phyloP scores from a whole-genome alignment of 2,113 vertebrate species.

The Mirounga angustirostris region DNA sequence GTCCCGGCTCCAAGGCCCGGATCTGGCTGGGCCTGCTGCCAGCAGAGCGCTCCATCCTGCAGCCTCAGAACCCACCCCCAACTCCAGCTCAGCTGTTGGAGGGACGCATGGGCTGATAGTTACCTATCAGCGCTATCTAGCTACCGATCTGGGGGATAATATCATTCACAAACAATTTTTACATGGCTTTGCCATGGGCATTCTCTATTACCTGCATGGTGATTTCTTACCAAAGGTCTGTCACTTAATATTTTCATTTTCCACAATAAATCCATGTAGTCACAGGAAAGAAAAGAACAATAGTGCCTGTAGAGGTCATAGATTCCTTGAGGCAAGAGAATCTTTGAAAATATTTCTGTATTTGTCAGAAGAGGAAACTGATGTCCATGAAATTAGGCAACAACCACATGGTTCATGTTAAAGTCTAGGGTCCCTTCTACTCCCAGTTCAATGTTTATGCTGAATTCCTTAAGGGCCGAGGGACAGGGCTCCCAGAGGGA shows the following conservation, averaged over 20 bases:
- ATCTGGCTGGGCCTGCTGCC: slow-evolving; percentile 49
- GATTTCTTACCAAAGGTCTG: slow-evolving; percentile 22
- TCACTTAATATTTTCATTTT: slow-evolving; percentile 39
- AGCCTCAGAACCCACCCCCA: neutral
- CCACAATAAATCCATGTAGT: neutral
- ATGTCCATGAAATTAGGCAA: neutral
- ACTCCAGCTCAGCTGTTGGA: slow-evolving; percentile 31
- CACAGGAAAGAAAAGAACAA: neutral
- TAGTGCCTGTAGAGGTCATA: neutral
- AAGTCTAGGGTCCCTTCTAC: neutral
- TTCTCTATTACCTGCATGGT: neutral
- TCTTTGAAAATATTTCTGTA: neutral
- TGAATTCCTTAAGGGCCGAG: neutral
- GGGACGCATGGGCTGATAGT: neutral
- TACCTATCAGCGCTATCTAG: neutral
- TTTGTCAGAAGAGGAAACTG: neutral
- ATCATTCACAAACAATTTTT: neutral
- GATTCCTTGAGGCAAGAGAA: slow-evolving; percentile 16
- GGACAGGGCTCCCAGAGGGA: neutral
- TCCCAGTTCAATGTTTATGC: neutral
- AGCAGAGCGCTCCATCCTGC: neutral
- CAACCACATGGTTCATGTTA: neutral
- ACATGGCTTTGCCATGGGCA: neutral
- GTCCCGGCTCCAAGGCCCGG: slow-evolving; percentile 49
- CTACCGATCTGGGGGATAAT: neutral